Conservation (phyloP, 1,140 invertebrate species). For the Drosophila orosa region DNA sequence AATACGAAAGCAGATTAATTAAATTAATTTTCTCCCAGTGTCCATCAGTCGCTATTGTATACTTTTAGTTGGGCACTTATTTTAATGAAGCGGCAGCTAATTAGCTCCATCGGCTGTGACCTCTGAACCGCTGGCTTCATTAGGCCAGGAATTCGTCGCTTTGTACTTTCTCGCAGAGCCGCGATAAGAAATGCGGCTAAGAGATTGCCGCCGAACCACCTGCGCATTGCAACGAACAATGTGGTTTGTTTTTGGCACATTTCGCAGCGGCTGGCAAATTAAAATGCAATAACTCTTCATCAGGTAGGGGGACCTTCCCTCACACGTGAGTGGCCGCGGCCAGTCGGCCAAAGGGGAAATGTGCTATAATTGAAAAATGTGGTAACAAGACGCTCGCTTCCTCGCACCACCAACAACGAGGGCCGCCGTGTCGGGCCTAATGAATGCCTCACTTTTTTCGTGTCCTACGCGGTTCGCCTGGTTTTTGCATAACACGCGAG, state of each 20-base stretch:
- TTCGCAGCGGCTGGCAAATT: slow-evolving; percentile 68
- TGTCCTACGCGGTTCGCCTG: slow-evolving; percentile 33
- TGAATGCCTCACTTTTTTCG: slow-evolving; percentile 72
- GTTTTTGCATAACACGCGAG: slow-evolving; percentile 57
- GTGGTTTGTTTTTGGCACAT: slow-evolving; percentile 46
- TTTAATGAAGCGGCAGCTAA: slow-evolving; percentile 72
- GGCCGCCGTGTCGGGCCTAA: slow-evolving; percentile 68
- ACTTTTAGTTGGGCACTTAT: slow-evolving; percentile 54
- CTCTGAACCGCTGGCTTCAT: slow-evolving; percentile 73
- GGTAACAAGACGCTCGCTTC: slow-evolving; percentile 76
- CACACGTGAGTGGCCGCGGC: slow-evolving; percentile 39
- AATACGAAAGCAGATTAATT: no score
- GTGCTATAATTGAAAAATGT: slow-evolving; percentile 83
- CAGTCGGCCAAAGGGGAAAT: slow-evolving; percentile 54
- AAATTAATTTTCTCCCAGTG: slow-evolving; percentile 13
- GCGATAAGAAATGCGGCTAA: slow-evolving; percentile 55
- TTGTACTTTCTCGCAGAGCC: slow-evolving; percentile 17
- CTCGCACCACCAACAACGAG: background rate
- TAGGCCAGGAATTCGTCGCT: slow-evolving; percentile 61
- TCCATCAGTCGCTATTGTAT: background rate
- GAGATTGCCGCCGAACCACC: slow-evolving; percentile 47
- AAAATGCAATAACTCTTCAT: slow-evolving; percentile 84
- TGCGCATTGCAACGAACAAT: slow-evolving; percentile 42
- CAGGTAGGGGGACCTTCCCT: slow-evolving; percentile 35
- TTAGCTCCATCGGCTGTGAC: slow-evolving; percentile 66